Base-by-base conservation (phyloP, 1,140 invertebrate species). In the Panulirus ornatus region DNA sequence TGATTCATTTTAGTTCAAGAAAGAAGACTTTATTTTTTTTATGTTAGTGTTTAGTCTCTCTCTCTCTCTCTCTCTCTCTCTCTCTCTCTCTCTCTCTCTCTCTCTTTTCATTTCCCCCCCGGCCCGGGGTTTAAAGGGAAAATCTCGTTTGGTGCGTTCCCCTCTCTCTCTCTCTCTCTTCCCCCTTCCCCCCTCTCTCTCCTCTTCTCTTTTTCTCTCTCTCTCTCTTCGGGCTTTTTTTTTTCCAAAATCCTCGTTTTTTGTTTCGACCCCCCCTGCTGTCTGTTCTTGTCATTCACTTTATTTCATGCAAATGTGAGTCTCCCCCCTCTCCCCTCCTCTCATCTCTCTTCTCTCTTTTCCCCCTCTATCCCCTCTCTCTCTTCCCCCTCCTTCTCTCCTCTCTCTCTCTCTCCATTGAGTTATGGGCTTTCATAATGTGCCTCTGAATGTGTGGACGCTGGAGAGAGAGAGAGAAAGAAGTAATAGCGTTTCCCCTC, bases 41-140 rank as follows among this genome's bases (percentile, higher is more conserved):
- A n/a, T 1, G 44, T 47, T 47, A 9, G 44, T 8, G 44, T 0
- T 47, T 16, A 47, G 38, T 78, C 75, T 78, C 75, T 78, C 75
- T 78, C 75, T 44, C 75, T 44, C 75, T 44, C 40, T 44, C 40
- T 44, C 75, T 44, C 75, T 78, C 75, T 78, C 75, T 78, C 75
- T 78, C 75, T 78, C 75, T 44, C 75, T 78, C 75, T 44, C 40
- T 44, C 75, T 78, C 75, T 44, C 75, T 44, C 38, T 78, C 75
- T 44, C 75, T n/a, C 44, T 11, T n/a, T 78, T 8, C 30, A 34
- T 22, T n/a, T 16, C 30, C 51, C 30, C n/a, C 8, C 36, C 76
- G 9, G 6, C 36, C 44, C 44, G n/a, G n/a, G n/a, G n/a, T n/a
- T n/a, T n/a, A n/a, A n/a, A n/a, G n/a, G n/a, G n/a, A n/a, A n/a